These are phyloP conservation scores for Ligdia adustata DNA, from an alignment of 2,888 invertebrate genomes.

Conservation along the genomic window DNA sequence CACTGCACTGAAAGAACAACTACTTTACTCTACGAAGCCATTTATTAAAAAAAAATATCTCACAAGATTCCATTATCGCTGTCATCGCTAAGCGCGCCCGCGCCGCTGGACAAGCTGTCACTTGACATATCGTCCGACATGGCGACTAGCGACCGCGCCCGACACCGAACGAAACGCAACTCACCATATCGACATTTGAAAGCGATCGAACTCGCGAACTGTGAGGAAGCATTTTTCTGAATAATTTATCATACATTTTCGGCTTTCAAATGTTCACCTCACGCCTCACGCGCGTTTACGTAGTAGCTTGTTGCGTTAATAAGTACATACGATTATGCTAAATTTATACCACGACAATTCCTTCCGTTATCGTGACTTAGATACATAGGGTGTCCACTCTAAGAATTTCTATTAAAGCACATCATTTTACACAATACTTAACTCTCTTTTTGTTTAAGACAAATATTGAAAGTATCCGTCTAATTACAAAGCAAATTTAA, in stretches of 20 bases:
- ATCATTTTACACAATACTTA: conserved; percentile 5
- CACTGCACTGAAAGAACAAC: no score
- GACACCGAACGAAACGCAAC: conserved; percentile 54
- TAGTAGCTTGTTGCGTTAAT: conserved; percentile 30
- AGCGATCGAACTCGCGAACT: conserved; percentile 36
- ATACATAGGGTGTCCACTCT: conserved; percentile 11
- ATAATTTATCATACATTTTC: conserved; percentile 50
- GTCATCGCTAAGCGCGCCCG: conserved; percentile 36
- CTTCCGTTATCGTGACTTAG: conserved; percentile 20
- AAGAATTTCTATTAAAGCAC: conserved; percentile 17
- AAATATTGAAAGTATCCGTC: conserved; percentile 7
- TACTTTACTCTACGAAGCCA: no score
- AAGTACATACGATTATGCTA: conserved; percentile 27
- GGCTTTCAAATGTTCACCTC: conserved; percentile 44
- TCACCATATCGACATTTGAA: conserved; percentile 37
- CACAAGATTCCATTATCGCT: conserved; percentile 52
- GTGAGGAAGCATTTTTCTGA: conserved; percentile 48
- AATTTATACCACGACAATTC: conserved; percentile 8
- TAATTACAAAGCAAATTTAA: no score
- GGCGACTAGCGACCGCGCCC: conserved; percentile 43
- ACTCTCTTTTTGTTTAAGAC: background rate
- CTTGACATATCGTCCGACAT: conserved; percentile 59
- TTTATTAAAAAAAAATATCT: conserved; percentile 39
- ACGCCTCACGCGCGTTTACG: conserved; percentile 35
- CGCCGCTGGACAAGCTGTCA: conserved; percentile 63